These are phyloP conservation scores for Helicolenus hilgendorfi DNA, from an alignment of 2,797 vertebrate species.

Conservation along the genomic window DNA sequence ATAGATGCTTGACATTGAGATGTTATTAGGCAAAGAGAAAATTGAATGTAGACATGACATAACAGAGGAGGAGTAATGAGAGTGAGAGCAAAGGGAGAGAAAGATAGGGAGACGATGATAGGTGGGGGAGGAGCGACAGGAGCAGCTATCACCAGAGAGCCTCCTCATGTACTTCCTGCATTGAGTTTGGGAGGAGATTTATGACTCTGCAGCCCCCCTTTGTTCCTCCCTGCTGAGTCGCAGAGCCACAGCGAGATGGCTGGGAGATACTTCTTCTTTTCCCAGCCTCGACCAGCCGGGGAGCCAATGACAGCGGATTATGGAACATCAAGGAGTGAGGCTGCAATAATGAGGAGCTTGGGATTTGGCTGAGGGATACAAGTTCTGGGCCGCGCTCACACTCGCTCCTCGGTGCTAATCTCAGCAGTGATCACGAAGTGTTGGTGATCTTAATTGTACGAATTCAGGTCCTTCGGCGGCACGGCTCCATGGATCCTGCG, in stretches of 20 bases:
- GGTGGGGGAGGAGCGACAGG: slow-evolving; percentile 49
- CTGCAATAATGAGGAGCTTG: slow-evolving; percentile 67
- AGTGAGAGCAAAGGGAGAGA: slow-evolving; percentile 20
- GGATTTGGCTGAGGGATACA: slow-evolving; percentile 41
- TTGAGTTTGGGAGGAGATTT: slow-evolving; percentile 71
- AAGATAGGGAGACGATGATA: slow-evolving; percentile 43
- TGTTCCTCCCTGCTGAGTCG: slow-evolving; percentile 5
- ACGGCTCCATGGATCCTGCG: background rate
- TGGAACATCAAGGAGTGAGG: slow-evolving; percentile 60
- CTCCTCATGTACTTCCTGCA: slow-evolving; percentile 60
- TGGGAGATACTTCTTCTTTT: slow-evolving; percentile 36
- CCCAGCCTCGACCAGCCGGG: background rate
- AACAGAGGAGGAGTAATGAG: slow-evolving; percentile 43
- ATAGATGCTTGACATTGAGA: slow-evolving; percentile 44
- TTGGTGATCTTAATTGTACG: slow-evolving; percentile 38
- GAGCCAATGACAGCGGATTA: slow-evolving; percentile 70
- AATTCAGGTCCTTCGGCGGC: background rate
- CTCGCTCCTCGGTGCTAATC: slow-evolving; percentile 25
- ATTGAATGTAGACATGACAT: slow-evolving; percentile 45
- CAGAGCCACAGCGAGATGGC: slow-evolving; percentile 22
- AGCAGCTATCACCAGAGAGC: slow-evolving; percentile 22
- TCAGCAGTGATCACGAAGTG: slow-evolving; percentile 38
- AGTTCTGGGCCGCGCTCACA: slow-evolving; percentile 26
- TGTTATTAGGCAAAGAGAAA: slow-evolving; percentile 40
- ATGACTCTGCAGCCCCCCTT: slow-evolving; percentile 60